These are phyloP conservation scores for Chrysochloris asiatica DNA, from an alignment of 2,113 vertebrate species.

Conservation along the genomic window DNA sequence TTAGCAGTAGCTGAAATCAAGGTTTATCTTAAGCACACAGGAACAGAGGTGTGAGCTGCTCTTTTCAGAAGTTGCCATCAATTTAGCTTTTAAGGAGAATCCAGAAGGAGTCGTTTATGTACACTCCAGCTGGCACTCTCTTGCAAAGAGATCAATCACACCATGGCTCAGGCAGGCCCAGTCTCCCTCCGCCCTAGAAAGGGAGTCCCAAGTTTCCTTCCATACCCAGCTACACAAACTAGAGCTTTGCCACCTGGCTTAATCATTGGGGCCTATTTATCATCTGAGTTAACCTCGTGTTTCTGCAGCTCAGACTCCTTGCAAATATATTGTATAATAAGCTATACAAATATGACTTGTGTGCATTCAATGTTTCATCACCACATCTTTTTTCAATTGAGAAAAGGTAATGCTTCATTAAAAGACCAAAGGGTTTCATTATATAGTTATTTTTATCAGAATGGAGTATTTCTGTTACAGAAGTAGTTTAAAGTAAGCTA, in stretches of 20 bases:
- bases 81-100: slow-evolving; percentile 84
- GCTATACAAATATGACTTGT: slow-evolving; percentile 65
- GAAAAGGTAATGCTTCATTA: slow-evolving; percentile 21
- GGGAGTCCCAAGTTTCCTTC: slow-evolving; percentile 78
- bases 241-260: slow-evolving; percentile 83
- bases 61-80: slow-evolving; percentile 83
- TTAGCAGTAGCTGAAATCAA: slow-evolving; percentile 76
- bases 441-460: slow-evolving; percentile 13
- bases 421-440: neutral
- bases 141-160: slow-evolving; percentile 85
- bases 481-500: neutral
- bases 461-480: neutral
- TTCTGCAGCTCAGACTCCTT: slow-evolving; percentile 70
- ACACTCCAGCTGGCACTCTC: slow-evolving; percentile 83
- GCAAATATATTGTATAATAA: slow-evolving; percentile 57
- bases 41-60: slow-evolving; percentile 71
- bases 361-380: slow-evolving; percentile 34
- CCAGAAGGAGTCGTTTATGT: slow-evolving; percentile 82
- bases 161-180: slow-evolving; percentile 76
- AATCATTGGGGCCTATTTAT: slow-evolving; percentile 81
- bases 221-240: slow-evolving; percentile 75
- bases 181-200: slow-evolving; percentile 77
- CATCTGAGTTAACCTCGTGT: slow-evolving; percentile 78
- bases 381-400: slow-evolving; percentile 41
- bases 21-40: slow-evolving; percentile 51